A percentile compares a stretch with the other conserved stretches of the same genome.
Evolutionary conservation across 2,113 vertebrate species (phyloP).

Genomic region (Amazona vittata): DNA sequence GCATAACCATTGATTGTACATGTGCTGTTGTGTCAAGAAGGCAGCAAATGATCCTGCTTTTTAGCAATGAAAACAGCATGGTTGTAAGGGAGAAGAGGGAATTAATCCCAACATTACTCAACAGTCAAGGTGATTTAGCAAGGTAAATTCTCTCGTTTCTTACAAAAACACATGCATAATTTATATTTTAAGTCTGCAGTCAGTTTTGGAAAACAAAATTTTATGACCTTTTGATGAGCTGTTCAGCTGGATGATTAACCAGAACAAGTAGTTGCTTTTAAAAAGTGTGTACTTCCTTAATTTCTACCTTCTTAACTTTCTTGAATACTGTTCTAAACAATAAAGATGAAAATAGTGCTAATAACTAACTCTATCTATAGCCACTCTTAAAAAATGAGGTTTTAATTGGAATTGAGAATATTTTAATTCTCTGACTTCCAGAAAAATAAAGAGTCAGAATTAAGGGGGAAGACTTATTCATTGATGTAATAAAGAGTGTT

Average conservation of each 20-base stretch:
- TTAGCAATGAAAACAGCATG: not conserved
- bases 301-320: not conserved
- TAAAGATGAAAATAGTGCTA: not conserved
- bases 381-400: not conserved
- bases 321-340: not conserved
- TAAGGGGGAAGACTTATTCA: not conserved
- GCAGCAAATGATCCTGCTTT: not conserved
- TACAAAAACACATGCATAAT: not conserved
- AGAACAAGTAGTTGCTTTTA: not conserved
- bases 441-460: not conserved
- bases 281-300: not conserved
- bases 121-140: not conserved
- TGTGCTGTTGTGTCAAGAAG: not conserved
- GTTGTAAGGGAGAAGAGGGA: not conserved
- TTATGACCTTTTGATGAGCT: not conserved
- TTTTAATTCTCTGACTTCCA: not conserved
- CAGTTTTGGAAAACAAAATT: not conserved
- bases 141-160: not conserved
- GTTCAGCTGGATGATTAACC: not conserved
- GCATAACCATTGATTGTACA: accelerated
- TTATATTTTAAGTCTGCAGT: not conserved
- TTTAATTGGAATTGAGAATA: not conserved
- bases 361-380: not conserved
- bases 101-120: not conserved
- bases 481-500: accelerated